Conservation (phyloP, 2,113 vertebrate species). For the Calidris pygmaea region DNA sequence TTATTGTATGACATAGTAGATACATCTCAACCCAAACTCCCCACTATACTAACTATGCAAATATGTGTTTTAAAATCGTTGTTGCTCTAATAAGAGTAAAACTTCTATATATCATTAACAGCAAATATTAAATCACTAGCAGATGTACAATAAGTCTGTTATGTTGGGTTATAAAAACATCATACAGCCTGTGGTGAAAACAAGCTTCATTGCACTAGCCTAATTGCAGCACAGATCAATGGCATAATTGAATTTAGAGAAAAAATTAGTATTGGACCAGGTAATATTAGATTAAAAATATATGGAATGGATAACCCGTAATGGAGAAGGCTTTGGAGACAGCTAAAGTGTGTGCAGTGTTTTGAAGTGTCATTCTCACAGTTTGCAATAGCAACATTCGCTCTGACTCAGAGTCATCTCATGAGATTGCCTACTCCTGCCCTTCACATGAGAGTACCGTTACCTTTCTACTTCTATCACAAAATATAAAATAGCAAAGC, state of each 20-base stretch:
- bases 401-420: neutral
- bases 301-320: neutral
- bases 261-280: neutral
- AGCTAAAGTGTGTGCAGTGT: neutral
- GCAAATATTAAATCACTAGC: neutral
- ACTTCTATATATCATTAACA: neutral
- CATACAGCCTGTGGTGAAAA: neutral
- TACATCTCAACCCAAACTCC: neutral
- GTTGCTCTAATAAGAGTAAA: neutral
- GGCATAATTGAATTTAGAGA: neutral
- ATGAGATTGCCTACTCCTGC: neutral
- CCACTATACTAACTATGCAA: neutral
- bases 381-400: neutral
- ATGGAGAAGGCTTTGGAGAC: neutral
- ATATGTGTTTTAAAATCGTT: neutral
- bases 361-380: neutral
- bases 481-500: neutral
- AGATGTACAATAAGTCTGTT: neutral
- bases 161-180: neutral
- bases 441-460: neutral
- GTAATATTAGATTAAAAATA: neutral
- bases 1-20: neutral
- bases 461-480: neutral
- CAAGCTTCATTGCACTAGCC: neutral
- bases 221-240: neutral